Evolutionary conservation across 2,888 invertebrate species (phyloP).

Genomic region (Noctua janthina): DNA sequence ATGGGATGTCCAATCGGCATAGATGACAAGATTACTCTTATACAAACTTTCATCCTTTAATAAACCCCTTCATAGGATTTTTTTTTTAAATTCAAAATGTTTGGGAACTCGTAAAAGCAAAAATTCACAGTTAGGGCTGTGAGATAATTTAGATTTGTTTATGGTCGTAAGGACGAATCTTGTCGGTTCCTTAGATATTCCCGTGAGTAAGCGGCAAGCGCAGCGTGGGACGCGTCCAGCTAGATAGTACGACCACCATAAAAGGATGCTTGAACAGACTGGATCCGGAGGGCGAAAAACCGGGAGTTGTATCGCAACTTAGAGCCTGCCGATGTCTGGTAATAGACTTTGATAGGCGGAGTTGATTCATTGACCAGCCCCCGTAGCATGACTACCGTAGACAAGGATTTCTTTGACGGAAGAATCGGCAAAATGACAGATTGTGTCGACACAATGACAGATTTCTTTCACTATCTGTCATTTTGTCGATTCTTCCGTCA

Average conservation of each 20-base stretch:
- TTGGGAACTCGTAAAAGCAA: too few relatives aligned
- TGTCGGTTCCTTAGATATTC: background rate
- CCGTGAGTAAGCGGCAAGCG: background rate
- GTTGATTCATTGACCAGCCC: background rate
- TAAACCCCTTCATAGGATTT: too few relatives aligned
- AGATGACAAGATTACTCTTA: background rate
- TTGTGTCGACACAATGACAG: too few relatives aligned
- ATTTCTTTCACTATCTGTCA: too few relatives aligned
- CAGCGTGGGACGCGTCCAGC: background rate
- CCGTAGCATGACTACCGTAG: too few relatives aligned
- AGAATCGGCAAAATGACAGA: too few relatives aligned
- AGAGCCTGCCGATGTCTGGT: background rate
- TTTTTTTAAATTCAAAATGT: too few relatives aligned
- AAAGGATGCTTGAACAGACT: conserved; percentile 5
- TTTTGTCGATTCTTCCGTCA: too few relatives aligned
- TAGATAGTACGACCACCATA: background rate
- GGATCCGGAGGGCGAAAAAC: background rate
- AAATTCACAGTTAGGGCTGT: background rate
- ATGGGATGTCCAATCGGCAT: background rate
- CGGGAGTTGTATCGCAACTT: conserved; percentile 3
- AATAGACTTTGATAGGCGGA: background rate
- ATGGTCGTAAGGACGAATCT: background rate
- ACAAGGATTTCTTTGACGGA: too few relatives aligned
- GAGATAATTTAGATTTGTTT: background rate
- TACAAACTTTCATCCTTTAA: too few relatives aligned